Percentiles rank a stretch among this genome's conserved stretches.
These are phyloP conservation scores for Parotocinclus haroldoi DNA, from an alignment of 2,797 vertebrate species.

Conservation along the genomic window DNA sequence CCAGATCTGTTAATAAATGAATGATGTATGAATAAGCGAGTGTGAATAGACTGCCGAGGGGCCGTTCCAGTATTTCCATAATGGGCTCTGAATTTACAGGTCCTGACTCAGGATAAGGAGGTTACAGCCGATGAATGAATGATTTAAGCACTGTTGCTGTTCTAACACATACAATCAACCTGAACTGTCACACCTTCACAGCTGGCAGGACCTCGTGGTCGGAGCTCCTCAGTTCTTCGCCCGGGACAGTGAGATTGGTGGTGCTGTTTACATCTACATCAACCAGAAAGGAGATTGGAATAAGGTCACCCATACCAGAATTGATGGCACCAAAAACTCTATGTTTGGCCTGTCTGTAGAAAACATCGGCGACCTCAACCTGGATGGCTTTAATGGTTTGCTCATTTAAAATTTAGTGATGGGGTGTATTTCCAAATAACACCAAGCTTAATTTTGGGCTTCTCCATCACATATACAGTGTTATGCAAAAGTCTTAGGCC, in stretches of 20 bases:
- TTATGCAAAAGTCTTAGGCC: no score
- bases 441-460: no score
- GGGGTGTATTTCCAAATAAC: no score
- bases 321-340: conserved; percentile 82
- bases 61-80: no score
- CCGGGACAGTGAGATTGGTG: conserved; percentile 83
- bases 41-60: no score
- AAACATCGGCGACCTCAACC: conserved; percentile 90
- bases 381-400: conserved; percentile 85
- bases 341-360: conserved; percentile 95
- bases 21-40: no score
- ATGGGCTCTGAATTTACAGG: no score
- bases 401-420: not conserved
- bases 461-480: no score
- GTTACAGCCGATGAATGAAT: not conserved
- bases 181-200: conserved; percentile 49
- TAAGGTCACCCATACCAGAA: conserved; percentile 68
- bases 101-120: no score
- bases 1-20: not conserved
- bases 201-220: conserved; percentile 94
- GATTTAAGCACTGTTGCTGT: not conserved
- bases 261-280: conserved; percentile 87
- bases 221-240: conserved; percentile 95
- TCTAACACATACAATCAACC: not conserved
- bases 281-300: conserved; percentile 83